Evolutionary conservation across 2,888 invertebrate species (phyloP).

Genomic region (Tolmerus cingulatus): DNA sequence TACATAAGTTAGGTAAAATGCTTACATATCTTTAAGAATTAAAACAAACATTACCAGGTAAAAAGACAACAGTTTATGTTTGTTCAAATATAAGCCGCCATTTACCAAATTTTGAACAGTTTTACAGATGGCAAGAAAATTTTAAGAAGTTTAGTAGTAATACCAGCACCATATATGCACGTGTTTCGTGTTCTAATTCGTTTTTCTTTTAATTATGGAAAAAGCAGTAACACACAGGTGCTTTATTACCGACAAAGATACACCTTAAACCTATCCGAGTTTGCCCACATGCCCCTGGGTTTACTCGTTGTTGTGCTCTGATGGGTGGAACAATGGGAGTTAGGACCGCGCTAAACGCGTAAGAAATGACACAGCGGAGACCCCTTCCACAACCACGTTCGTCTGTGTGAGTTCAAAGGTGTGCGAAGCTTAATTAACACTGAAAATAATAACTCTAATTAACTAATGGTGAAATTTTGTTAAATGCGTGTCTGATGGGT

Average conservation of each 20-base stretch:
- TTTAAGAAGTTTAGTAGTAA: not conserved
- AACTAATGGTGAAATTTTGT: conserved; percentile 50
- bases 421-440: conserved; percentile 49
- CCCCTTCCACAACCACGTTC: not conserved
- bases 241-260: not conserved
- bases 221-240: not conserved
- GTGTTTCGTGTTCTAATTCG: conserved; percentile 13
- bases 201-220: conserved; percentile 2
- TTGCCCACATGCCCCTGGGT: conserved; percentile 1
- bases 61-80: too few relatives aligned
- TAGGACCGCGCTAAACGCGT: not conserved
- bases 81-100: too few relatives aligned
- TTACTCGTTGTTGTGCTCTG: not conserved
- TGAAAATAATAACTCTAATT: conserved; percentile 50
- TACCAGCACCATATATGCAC: not conserved
- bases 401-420: conserved; percentile 41
- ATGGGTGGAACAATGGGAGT: not conserved
- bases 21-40: too few relatives aligned
- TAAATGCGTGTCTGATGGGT: conserved; percentile 49
- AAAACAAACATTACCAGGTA: too few relatives aligned
- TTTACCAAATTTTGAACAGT: not conserved
- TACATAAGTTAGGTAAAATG: too few relatives aligned
- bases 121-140: not conserved
- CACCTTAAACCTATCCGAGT: conserved; percentile 15
- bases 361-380: not conserved